Conservation (phyloP, 2,888 invertebrate species). For the Agelastica alni region DNA sequence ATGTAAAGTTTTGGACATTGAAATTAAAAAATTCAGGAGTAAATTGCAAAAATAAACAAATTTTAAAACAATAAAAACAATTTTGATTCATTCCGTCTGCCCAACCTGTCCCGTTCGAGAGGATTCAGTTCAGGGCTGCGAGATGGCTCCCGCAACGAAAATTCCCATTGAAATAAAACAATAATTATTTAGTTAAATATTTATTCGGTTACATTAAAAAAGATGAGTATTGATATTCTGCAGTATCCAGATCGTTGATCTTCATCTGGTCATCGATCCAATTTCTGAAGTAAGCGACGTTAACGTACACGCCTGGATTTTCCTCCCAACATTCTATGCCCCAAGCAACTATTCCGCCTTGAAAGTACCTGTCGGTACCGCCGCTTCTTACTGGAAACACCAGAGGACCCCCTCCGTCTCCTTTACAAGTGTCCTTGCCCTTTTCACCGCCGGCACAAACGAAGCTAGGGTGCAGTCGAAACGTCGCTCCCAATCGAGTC, state of each 20-base stretch:
- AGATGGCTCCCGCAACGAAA: too few species aligned
- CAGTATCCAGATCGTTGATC: constrained; percentile 4
- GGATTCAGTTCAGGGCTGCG: too few species aligned
- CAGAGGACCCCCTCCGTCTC: constrained; percentile 81
- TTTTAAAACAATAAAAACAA: too few species aligned
- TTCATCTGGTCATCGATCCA: constrained; percentile 72
- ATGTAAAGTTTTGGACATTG: too few species aligned
- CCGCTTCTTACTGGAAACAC: constrained; percentile 67
- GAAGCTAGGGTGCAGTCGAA: constrained; percentile 66
- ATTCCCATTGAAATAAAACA: too few species aligned
- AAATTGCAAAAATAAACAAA: too few species aligned
- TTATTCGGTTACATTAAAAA: too few species aligned
- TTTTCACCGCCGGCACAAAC: constrained; percentile 78
- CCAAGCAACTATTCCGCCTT: constrained; percentile 78
- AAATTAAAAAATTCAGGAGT: too few species aligned
- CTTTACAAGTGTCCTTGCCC: constrained; percentile 76
- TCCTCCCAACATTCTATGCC: constrained; percentile 77
- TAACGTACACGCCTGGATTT: constrained; percentile 76
- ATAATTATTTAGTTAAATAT: too few species aligned
- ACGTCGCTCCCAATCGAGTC: constrained; percentile 69
- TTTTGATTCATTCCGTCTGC: too few species aligned
- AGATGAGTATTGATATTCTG: background rate
- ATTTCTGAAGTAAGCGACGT: constrained; percentile 62
- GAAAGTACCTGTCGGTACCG: constrained; percentile 62
- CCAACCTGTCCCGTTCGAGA: too few species aligned